Evolutionary conservation across 2,113 vertebrate genomes (phyloP), one percentile per base, ranked within the genome.

Genomic region (Corythoichthys intestinalis): DNA sequence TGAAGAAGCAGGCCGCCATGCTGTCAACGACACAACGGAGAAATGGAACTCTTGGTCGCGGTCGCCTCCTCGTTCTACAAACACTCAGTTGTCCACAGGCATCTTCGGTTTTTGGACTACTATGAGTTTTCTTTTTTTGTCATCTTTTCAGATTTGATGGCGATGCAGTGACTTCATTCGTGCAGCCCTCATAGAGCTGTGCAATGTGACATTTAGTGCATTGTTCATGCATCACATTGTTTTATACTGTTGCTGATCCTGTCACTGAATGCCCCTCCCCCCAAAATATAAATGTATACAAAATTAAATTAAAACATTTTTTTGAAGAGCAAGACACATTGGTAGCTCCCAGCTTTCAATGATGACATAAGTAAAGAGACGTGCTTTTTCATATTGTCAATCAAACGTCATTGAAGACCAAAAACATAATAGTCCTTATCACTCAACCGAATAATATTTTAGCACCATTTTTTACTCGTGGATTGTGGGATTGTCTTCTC

Each of bases 41-140:
- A 67, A 1, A 9, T 46, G 28, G 56, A 57, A 35, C 10, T 54
- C 63, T 58, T 10, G 35, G 5, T 76, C 49, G 34, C 6, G 39
- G 39, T 37, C 20, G 39, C 47, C 37, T 6, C 5, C 58, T 68
- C 3, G 3, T 34, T 60, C 20, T 39, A 63, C 14, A 2, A 61
- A 65, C 6, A 7, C 74, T 70, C 65, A 52, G 63, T 37, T 65
- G 66, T 69, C 77, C 62, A 72, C 61, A 68, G 35, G 66, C 34
- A 66, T 57, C 60, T 28, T 39, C 48, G 49, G 49, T 70, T 15
- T 44, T 4, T 5, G 39, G 20, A 53, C 20, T 39, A 2, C 46
- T 48, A 28, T 39, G 9, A 38, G 28, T 28, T 66, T 44, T 9
- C 46, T 49, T 34, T 41, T 28, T 59, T 49, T 4, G 2, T 44